phyloP scores from a whole-genome alignment of 2,113 vertebrate genomes.

The Aspidoscelis tigris region DNA sequence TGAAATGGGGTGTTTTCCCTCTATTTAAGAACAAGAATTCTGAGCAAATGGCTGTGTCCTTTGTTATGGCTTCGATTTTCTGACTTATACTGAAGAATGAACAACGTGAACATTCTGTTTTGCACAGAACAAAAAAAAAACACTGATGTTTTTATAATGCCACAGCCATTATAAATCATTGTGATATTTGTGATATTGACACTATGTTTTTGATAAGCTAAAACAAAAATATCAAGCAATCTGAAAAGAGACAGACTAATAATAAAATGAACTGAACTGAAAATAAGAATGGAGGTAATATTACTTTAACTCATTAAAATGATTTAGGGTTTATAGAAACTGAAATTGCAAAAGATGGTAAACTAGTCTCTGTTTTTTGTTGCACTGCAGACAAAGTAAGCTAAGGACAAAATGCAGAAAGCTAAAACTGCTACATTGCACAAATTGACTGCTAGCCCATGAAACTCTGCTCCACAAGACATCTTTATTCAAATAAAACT shows the following conservation, averaged over 20 bases:
- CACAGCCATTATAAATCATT: constrained; percentile 9
- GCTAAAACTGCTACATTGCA: background rate
- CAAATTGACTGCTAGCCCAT: background rate
- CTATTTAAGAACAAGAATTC: background rate
- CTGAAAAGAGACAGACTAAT: background rate
- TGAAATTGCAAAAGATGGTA: background rate
- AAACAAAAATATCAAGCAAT: background rate
- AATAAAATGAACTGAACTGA: background rate
- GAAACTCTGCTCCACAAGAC: background rate
- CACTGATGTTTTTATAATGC: constrained; percentile 12
- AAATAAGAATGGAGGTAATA: background rate
- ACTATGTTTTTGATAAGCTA: background rate
- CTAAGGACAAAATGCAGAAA: constrained; percentile 7
- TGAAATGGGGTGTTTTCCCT: background rate
- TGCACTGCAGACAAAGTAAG: background rate
- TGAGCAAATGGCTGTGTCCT: background rate
- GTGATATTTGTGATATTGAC: constrained; percentile 3
- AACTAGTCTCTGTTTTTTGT: background rate
- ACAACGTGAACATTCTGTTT: constrained; percentile 1
- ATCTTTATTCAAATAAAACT: constrained; percentile 16
- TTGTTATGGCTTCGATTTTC: background rate
- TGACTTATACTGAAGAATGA: background rate
- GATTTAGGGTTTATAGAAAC: background rate
- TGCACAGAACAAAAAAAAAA: background rate
- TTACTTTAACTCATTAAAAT: background rate